Evolutionary conservation across 2,113 vertebrate genomes (phyloP), one percentile per base, ranked within the genome.

Genomic region (Rhinopomastus cyanomelas): DNA sequence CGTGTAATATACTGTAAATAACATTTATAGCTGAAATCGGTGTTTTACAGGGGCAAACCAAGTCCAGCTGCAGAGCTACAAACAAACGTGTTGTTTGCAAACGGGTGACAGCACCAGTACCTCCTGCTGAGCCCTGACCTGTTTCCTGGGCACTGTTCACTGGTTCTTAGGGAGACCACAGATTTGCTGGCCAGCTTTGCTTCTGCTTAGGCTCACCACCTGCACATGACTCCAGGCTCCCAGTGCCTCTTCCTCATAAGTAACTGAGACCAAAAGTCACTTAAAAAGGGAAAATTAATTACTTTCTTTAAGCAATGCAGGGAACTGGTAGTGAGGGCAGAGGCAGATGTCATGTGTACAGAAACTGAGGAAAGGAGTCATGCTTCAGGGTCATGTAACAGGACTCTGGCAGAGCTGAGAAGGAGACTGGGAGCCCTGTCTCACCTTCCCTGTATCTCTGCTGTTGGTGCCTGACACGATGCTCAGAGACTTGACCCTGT

Each of bases 41-140:
- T 90, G 78, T 74, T 96, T 92, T 89, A 75, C 59, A 36, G 69
- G 22, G 51, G 34, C 56, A 79, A 84, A 65, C 18, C n/a, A 85
- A 87, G 85, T 90, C 85, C 60, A 74, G 57, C 68, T 85, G 66
- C 71, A 61, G 34, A 88, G 52, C 60, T 79, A 30, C 75, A 82
- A 69, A 64, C 29, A 56, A 77, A 65, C 52, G 49, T 2, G 1
- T 34, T 66, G 21, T 59, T 30, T 30, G 67, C 44, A 76, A 60
- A 87, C 15, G 17, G 30, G 2, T 1, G 4, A 37, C 1, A 1
- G 36, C 52, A 56, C 25, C 6, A 1, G 23, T 39, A 34, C 8
- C 22, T 59, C 34, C 32, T 2, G 0, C n/a, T 1, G 9, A 52
- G 59, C 32, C n/a, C 29, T 0, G 0, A 29, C 29, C 34, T 1